Evolutionary conservation across 2,797 vertebrate genomes (phyloP), one percentile per base, ranked within the genome.

Genomic region (Apogon hyalosoma): DNA sequence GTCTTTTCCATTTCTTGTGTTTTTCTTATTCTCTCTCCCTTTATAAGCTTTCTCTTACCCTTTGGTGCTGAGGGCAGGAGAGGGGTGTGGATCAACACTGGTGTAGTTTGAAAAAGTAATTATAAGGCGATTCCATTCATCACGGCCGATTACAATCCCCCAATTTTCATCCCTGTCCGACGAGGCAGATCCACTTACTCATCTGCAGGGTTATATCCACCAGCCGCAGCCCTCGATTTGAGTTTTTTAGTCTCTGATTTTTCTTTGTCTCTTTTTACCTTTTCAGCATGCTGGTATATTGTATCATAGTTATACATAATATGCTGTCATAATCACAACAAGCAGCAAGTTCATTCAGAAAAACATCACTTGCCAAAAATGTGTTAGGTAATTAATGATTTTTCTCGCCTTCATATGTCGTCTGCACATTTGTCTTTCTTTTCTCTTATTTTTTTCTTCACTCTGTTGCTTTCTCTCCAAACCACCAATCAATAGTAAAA

Each of bases 91-190:
- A 77, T 90, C 78, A 85, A 85, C 86, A 85, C 42, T 15, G 18
- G 64, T 63, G 18, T 61, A 73, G 63, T 85, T 82, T 82, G 58
- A 85, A 70, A 90, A 80, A 86, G 57, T 82, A 88, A 90, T 92
- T 89, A 88, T 56, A 45, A 38, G 46, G 50, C 13, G 24, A 77
- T 77, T 85, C 62, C 69, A 89, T 90, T 92, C 63, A 90, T 92
- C 90, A 89, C 75, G 76, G 62, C 45, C 38, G 76, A 90, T 90
- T 87, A 86, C 36, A 67, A 60, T 68, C 60, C 42, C 68, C 55
- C 53, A 50, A 31, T 57, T 73, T 69, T 56, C 46, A 57, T 67
- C 68, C 57, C 49, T 63, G 73, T 80, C 62, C 41, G 13, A 48
- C 0, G 1, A 79, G 50, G 43, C 55, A 47, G 56, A 66, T 68